These are phyloP conservation scores for Gnathonemus echidnorhynchus DNA, from an alignment of 2,113 vertebrate species.

Conservation along the genomic window DNA sequence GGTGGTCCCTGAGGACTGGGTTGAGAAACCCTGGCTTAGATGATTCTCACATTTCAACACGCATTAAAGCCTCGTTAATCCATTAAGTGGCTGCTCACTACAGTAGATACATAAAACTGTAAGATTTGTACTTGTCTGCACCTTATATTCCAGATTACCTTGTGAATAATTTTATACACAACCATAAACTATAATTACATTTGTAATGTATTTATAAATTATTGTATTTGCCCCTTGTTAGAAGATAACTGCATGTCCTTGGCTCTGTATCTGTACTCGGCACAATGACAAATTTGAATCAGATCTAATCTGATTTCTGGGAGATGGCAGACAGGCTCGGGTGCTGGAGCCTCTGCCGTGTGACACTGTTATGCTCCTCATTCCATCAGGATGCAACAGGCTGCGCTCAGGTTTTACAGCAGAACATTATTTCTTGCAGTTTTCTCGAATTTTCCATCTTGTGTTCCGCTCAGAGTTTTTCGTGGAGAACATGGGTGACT, in stretches of 20 bases:
- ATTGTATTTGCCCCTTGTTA: neutral
- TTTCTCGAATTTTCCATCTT: neutral
- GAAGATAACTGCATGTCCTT: neutral
- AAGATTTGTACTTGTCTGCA: neutral
- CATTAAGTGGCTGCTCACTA: neutral
- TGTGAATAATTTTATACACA: neutral
- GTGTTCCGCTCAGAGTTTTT: constrained; percentile 77
- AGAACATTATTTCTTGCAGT: neutral
- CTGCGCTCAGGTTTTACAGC: neutral
- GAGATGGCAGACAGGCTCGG: neutral
- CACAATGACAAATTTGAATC: neutral
- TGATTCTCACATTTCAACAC: neutral
- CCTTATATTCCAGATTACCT: neutral
- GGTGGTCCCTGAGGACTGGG: too few species aligned
- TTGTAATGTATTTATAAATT: neutral
- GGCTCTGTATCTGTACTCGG: neutral
- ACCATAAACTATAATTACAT: neutral
- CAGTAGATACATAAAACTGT: neutral
- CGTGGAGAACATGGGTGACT: constrained; percentile 91
- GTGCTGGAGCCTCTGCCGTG: neutral
- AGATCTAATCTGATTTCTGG: neutral
- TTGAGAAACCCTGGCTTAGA: too few species aligned
- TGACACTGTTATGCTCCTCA: neutral
- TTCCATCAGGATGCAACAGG: neutral
- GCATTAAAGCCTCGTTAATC: neutral